phyloP scores from a whole-genome alignment of 1,140 invertebrate species.

The Lucilia sericata region DNA sequence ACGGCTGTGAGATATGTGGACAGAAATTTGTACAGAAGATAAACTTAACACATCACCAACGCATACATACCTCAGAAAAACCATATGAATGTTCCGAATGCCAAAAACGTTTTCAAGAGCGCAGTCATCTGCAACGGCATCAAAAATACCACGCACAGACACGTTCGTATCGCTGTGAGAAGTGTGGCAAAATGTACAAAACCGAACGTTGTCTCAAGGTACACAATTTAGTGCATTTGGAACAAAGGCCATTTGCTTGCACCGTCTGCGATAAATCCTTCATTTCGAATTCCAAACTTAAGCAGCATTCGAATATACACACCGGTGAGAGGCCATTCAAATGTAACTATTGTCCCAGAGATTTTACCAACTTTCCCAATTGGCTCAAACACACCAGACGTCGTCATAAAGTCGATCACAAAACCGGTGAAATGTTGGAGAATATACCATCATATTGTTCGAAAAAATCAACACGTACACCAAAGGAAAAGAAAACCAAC shows the following conservation, averaged over 20 bases:
- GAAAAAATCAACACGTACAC: constrained; percentile 62
- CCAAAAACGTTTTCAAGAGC: constrained; percentile 69
- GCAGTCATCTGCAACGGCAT: constrained; percentile 69
- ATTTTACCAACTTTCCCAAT: constrained; percentile 72
- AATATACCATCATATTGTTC: constrained; percentile 67
- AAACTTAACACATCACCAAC: constrained; percentile 70
- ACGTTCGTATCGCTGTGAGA: constrained; percentile 68
- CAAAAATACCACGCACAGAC: constrained; percentile 69
- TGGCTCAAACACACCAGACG: constrained; percentile 72
- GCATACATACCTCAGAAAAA: constrained; percentile 73
- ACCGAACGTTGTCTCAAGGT: constrained; percentile 71
- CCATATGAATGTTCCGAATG: constrained; percentile 76
- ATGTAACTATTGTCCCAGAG: constrained; percentile 71
- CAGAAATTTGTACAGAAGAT: constrained; percentile 71
- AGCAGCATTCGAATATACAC: constrained; percentile 72
- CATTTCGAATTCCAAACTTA: constrained; percentile 70
- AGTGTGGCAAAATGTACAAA: constrained; percentile 70
- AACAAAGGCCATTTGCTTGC: constrained; percentile 69
- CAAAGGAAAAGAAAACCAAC: constrained; percentile 56
- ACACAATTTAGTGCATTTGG: constrained; percentile 69
- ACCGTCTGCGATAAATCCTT: constrained; percentile 70
- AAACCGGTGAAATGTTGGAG: constrained; percentile 68
- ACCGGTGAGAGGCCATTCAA: constrained; percentile 70
- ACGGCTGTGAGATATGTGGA: constrained; percentile 70
- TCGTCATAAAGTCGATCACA: constrained; percentile 71